Percentiles rank a stretch among this genome's conserved stretches.
Evolutionary conservation across 2,797 vertebrate genomes (phyloP).

Genomic region (Peromyscus melanophrys): DNA sequence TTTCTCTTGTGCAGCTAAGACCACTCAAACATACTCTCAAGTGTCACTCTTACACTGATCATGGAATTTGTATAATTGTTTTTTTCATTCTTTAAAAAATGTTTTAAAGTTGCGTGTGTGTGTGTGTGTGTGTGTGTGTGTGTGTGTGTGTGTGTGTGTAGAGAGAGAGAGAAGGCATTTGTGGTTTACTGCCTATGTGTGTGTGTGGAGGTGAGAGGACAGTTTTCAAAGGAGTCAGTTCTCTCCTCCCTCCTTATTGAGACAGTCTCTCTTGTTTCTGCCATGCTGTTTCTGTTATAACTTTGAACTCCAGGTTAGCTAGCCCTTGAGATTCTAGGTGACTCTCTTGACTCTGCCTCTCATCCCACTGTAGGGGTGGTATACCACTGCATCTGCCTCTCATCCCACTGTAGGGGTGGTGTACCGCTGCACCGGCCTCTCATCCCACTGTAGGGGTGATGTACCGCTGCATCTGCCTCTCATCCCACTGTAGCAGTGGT

Average conservation of each 20-base stretch:
- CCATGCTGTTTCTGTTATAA: not conserved
- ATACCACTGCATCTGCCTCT: not conserved
- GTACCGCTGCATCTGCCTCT: not conserved
- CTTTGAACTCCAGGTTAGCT: not conserved
- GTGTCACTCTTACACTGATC: not conserved
- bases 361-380: not conserved
- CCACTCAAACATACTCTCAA: constrained; percentile 23
- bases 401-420: no score
- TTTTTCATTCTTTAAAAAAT: not conserved
- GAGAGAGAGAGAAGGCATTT: no score
- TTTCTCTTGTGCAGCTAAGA: constrained; percentile 17
- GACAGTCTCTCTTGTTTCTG: not conserved
- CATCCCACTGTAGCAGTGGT: no score
- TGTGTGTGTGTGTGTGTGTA: not conserved
- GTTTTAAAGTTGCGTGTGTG: not conserved
- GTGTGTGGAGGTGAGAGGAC: not conserved
- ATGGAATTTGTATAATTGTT: not conserved
- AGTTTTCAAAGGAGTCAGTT: not conserved
- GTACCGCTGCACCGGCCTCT: not conserved
- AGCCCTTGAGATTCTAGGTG: no score
- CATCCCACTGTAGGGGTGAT: no score
- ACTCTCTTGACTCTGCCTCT: not conserved
- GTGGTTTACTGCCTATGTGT: no score
- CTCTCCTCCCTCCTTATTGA: not conserved
- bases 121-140: not conserved